A percentile compares a stretch with the other conserved stretches of the same genome.
phyloP scores from a whole-genome alignment of 2,888 invertebrate genomes.

The Volucella bombylans region DNA sequence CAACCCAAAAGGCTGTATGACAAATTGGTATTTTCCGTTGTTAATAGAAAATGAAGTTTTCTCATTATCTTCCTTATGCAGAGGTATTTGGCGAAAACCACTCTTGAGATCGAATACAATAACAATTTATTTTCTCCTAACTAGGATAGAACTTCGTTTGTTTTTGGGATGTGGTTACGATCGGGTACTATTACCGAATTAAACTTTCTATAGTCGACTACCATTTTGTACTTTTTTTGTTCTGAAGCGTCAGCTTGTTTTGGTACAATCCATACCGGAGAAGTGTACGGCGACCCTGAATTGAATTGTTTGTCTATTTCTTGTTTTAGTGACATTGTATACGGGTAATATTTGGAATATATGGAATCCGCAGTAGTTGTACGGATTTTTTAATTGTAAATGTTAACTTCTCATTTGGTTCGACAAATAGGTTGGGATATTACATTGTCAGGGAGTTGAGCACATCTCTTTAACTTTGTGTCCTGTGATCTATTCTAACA shows the following conservation, averaged over 20 bases:
- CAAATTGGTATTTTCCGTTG: constrained; percentile 48
- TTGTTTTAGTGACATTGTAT: constrained; percentile 30
- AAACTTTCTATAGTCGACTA: not conserved
- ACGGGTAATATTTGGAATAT: constrained; percentile 27
- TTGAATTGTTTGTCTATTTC: constrained; percentile 28
- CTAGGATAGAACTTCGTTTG: constrained; percentile 26
- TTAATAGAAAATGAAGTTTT: constrained; percentile 49
- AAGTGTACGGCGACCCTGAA: constrained; percentile 39
- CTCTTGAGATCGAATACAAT: constrained; percentile 42
- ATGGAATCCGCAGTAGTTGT: constrained; percentile 11
- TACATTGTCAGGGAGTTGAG: not conserved
- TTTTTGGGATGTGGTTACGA: constrained; percentile 48
- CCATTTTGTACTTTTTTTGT: constrained; percentile 2
- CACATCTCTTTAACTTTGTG: not conserved
- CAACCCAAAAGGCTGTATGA: constrained; percentile 53
- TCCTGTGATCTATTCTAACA: too few species aligned
- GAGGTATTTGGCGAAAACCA: constrained; percentile 57
- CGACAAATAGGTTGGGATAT: constrained; percentile 19
- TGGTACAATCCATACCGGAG: constrained; percentile 42
- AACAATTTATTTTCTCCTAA: constrained; percentile 46
- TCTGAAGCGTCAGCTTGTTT: constrained; percentile 38
- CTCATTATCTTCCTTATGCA: constrained; percentile 33
- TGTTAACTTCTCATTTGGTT: constrained; percentile 23
- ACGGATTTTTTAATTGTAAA: not conserved
- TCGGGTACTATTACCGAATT: constrained; percentile 46